phyloP scores from a whole-genome alignment of 2,113 vertebrate species.

The Lepidothrix coronata region DNA sequence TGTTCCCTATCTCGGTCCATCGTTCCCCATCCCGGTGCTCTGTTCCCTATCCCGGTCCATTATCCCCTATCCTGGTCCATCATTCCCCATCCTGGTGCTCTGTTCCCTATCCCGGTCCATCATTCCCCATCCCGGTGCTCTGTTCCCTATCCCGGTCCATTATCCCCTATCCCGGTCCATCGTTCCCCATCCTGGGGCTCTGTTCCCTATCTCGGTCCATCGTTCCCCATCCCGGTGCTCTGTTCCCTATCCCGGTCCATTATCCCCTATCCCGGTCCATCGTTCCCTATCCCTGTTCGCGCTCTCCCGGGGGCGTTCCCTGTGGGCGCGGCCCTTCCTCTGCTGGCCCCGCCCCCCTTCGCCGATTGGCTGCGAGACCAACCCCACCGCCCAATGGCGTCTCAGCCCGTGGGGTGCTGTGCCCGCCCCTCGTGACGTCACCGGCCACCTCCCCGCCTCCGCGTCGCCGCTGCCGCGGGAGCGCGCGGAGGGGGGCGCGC shows the following conservation, averaged over 20 bases:
- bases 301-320: background rate
- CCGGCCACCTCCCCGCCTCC: no score
- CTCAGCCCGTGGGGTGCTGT: fast-evolving
- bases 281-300: background rate
- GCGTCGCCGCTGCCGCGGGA: no score
- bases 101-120: no score
- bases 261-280: background rate
- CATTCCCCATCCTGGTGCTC: background rate
- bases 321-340: background rate
- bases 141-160: no score
- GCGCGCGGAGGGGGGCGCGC: no score
- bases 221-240: background rate
- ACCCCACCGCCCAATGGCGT: background rate
- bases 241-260: background rate
- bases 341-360: background rate
- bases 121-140: background rate
- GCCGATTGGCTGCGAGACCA: background rate
- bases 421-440: background rate
- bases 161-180: fast-evolving
- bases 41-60: background rate
- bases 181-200: background rate
- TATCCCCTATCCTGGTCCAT: background rate
- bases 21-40: fast-evolving
- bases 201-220: background rate
- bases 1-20: background rate